Evolutionary conservation across 2,797 vertebrate genomes (phyloP), one percentile per base, ranked within the genome.

Genomic region (Holocentrus rufus): DNA sequence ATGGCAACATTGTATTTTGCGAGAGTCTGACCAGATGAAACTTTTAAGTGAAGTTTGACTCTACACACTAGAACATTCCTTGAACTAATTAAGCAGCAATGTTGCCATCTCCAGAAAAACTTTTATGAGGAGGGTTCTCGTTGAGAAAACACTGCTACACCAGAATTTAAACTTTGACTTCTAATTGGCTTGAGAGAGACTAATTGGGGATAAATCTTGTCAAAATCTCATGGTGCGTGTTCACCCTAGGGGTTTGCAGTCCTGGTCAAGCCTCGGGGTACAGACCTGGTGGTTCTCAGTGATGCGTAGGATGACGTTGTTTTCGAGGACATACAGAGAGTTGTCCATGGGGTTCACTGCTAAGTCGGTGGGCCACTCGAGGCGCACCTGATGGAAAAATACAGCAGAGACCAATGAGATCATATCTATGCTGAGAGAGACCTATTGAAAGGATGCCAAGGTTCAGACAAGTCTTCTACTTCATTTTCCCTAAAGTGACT

Each of bases 311-410:
- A 99, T 97, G 87, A 99, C 96, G 63, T 99, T 99, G 93, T 99
- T 99, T 90, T 99, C 98, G 83, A 99, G 93, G 62, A 99, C 96
- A 44, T 99, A 99, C 81, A 99, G 94, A 36, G 98, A 99, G 89
- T 99, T 99, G 93, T 99, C 98, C 96, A 99, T 99, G 74, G 98
- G 98, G 90, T 99, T 99, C 87, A 99, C 95, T 20, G 98, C 97
- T 69, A 99, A 94, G 92, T 99, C 97, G 14, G 98, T 99, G 36
- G 98, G 98, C 98, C 97, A 99, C 87, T 99, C 98, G 71, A 99
- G 94, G 78, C 98, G 97, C 82, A 99, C 98, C 98, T 99, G 91
- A 36, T 50, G 1, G 61, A 55, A 53, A 67, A 64, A 85, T 63
- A 85, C 27, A 83, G 50, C 75, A 62, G 70, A 70, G 54, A 64